Percentiles rank a stretch among this genome's conserved stretches.
phyloP scores from a whole-genome alignment of 2,113 vertebrate species.

The Solenodon paradoxus region DNA sequence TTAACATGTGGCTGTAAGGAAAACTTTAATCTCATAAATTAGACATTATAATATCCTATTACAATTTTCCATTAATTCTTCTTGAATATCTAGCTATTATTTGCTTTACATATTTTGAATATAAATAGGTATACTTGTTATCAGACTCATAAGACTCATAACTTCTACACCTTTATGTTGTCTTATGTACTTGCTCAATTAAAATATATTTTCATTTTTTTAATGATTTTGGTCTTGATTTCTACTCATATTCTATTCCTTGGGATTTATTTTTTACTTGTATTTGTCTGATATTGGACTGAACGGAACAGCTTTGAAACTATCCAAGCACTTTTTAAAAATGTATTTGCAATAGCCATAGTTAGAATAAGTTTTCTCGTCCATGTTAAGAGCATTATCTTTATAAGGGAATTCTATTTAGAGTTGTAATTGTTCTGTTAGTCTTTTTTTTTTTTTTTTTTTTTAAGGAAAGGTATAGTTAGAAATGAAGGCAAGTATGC shows the following conservation, averaged over 20 bases:
- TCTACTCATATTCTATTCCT: background rate
- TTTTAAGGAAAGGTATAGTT: too few species aligned
- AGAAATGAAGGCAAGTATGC: too few species aligned
- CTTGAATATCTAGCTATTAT: background rate
- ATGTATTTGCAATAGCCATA: background rate
- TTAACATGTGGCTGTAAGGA: background rate
- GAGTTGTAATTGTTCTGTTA: too few species aligned
- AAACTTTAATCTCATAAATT: background rate
- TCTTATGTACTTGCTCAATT: background rate
- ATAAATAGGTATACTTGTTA: too few species aligned
- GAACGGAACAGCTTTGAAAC: too few species aligned
- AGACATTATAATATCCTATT: background rate
- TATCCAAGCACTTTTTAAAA: too few species aligned
- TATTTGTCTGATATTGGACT: constrained; percentile 4
- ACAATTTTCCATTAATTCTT: background rate
- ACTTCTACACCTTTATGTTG: background rate
- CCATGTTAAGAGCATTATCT: background rate
- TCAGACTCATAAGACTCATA: background rate
- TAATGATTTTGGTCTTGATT: background rate
- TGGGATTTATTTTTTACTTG: background rate
- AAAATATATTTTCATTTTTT: background rate
- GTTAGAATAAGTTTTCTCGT: background rate
- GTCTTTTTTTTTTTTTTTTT: too few species aligned
- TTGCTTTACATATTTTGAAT: background rate
- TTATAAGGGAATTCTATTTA: background rate